A percentile compares a stretch with the other conserved stretches of the same genome.
phyloP scores from a whole-genome alignment of 2,113 vertebrate genomes.

The Spheniscus mendiculus region DNA sequence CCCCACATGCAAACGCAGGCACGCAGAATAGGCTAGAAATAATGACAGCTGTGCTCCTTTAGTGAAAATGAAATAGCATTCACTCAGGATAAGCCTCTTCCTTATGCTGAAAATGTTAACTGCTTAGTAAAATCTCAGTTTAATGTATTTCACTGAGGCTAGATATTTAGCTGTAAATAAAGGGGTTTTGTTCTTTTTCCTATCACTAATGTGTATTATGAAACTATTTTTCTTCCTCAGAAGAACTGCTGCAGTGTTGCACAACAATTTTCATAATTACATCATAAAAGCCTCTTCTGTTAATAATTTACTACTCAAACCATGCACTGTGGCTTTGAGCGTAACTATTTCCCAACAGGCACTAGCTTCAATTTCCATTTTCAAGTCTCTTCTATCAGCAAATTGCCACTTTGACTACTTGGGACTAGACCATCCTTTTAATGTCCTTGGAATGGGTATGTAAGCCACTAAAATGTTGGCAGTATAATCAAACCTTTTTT shows the following conservation, averaged over 20 bases:
- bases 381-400: slow-evolving; percentile 35
- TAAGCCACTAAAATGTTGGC: neutral
- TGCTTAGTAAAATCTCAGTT: neutral
- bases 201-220: neutral
- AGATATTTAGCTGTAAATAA: neutral
- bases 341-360: slow-evolving; percentile 48
- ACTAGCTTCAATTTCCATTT: slow-evolving; percentile 40
- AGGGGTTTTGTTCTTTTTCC: neutral
- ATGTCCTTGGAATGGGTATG: neutral
- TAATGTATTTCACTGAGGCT: neutral
- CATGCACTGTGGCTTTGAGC: slow-evolving; percentile 7
- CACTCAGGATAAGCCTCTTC: neutral
- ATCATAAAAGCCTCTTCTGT: slow-evolving; percentile 54
- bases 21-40: neutral
- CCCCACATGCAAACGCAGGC: neutral
- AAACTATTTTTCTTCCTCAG: slow-evolving; percentile 45
- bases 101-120: neutral
- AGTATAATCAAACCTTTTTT: neutral
- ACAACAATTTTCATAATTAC: slow-evolving; percentile 54
- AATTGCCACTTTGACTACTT: slow-evolving; percentile 38
- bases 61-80: neutral
- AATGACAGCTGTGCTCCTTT: neutral
- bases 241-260: slow-evolving; percentile 33
- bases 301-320: slow-evolving; percentile 60
- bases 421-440: slow-evolving; percentile 4